Percentiles rank a stretch among this genome's conserved stretches.
Conservation (phyloP, 2,888 invertebrate genomes). For the Notocelia uddmanniana region DNA sequence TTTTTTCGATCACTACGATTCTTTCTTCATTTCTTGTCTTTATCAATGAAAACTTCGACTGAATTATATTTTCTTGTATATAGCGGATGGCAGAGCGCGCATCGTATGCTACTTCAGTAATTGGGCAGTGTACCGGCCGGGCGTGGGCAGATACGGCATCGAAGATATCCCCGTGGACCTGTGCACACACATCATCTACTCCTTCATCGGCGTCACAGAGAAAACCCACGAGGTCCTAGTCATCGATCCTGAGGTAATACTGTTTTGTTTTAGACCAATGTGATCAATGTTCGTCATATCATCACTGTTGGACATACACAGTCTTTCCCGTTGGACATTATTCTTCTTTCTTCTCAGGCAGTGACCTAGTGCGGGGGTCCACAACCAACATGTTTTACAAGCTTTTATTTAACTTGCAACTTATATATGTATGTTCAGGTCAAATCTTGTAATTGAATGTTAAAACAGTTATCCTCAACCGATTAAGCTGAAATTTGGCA, state of each 20-base stretch:
- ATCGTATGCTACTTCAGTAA: constrained; percentile 89
- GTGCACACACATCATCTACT: constrained; percentile 95
- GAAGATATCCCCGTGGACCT: constrained; percentile 93
- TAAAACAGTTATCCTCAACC: too few species aligned
- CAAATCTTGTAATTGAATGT: too few species aligned
- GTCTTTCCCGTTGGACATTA: too few species aligned
- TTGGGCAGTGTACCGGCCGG: constrained; percentile 95
- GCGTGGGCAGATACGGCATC: constrained; percentile 92
- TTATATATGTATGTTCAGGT: too few species aligned
- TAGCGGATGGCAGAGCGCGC: constrained; percentile 82
- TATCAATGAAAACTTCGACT: background rate
- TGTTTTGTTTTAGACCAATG: too few species aligned
- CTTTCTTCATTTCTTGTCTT: background rate
- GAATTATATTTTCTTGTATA: background rate
- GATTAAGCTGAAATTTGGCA: too few species aligned
- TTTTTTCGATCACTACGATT: background rate
- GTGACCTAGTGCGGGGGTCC: too few species aligned
- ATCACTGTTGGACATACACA: too few species aligned
- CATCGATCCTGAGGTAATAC: constrained; percentile 91
- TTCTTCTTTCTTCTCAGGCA: too few species aligned
- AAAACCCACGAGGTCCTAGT: constrained; percentile 91
- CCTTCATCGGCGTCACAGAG: constrained; percentile 94
- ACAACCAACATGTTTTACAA: too few species aligned
- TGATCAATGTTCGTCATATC: too few species aligned
- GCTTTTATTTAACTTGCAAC: too few species aligned